Percentiles rank a stretch among this genome's conserved stretches.
phyloP scores from a whole-genome alignment of 2,888 invertebrate species.

The Tipula helvola region DNA sequence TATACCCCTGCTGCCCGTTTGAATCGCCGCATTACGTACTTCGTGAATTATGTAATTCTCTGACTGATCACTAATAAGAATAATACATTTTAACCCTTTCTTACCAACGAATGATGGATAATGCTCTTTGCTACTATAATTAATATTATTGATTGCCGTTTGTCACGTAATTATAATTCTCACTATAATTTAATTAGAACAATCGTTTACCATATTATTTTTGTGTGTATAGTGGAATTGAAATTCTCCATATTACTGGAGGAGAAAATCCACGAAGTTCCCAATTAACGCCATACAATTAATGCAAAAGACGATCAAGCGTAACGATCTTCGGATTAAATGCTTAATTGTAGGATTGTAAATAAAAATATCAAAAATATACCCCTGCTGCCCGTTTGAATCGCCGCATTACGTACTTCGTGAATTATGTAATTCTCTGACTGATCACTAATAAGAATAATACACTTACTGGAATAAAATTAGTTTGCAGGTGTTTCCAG shows the following conservation, averaged over 20 bases:
- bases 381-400: background rate
- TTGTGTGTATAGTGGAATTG: no score
- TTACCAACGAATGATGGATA: background rate
- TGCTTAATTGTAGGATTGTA: no score
- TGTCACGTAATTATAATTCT: background rate
- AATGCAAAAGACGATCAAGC: no score
- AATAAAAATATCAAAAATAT: background rate
- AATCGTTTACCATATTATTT: background rate
- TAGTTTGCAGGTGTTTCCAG: background rate
- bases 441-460: background rate
- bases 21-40: background rate
- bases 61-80: background rate
- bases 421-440: background rate
- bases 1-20: background rate
- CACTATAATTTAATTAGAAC: background rate
- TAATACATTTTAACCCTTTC: background rate
- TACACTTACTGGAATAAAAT: background rate
- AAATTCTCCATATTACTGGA: no score
- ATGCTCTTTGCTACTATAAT: background rate
- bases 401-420: background rate
- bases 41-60: background rate
- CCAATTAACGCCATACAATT: no score
- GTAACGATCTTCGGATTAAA: no score
- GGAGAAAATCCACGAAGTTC: no score
- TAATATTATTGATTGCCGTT: background rate